A percentile compares a stretch with the other conserved stretches of the same genome.
These are phyloP conservation scores for Amorpha juglandis DNA, from an alignment of 2,888 invertebrate genomes.

Conservation along the genomic window DNA sequence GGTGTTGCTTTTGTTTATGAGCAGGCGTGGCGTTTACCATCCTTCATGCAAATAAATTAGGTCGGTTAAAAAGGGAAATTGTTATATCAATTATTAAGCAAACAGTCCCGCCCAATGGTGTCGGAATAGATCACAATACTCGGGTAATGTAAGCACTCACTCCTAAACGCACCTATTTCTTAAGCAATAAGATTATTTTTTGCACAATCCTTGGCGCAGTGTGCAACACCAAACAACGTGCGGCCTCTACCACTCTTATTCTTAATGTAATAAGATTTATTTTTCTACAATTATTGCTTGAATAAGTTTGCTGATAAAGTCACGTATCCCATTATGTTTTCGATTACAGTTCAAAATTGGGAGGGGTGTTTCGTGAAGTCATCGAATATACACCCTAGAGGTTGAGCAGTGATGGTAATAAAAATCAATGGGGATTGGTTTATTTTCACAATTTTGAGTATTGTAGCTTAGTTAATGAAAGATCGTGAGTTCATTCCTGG, in stretches of 20 bases:
- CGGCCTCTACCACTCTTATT: constrained; percentile 30
- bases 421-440: not conserved
- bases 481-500: not conserved
- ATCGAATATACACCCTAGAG: constrained; percentile 33
- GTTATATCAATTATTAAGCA: not conserved
- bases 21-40: no score
- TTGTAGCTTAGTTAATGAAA: not conserved
- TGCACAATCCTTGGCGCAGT: constrained; percentile 25
- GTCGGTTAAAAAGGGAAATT: no score
- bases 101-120: not conserved
- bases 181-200: constrained; percentile 42
- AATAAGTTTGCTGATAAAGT: constrained; percentile 45
- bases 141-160: constrained; percentile 15
- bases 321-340: constrained; percentile 56
- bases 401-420: constrained; percentile 28
- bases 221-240: not conserved
- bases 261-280: constrained; percentile 37
- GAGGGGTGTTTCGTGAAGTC: constrained; percentile 57
- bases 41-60: no score
- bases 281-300: constrained; percentile 36
- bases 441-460: not conserved
- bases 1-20: no score
- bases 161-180: constrained; percentile 31
- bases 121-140: constrained; percentile 6
- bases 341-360: constrained; percentile 58